Evolutionary conservation across 2,888 invertebrate species (phyloP), one percentile per base, ranked within the genome.

Genomic region (Strigamia maritima): DNA sequence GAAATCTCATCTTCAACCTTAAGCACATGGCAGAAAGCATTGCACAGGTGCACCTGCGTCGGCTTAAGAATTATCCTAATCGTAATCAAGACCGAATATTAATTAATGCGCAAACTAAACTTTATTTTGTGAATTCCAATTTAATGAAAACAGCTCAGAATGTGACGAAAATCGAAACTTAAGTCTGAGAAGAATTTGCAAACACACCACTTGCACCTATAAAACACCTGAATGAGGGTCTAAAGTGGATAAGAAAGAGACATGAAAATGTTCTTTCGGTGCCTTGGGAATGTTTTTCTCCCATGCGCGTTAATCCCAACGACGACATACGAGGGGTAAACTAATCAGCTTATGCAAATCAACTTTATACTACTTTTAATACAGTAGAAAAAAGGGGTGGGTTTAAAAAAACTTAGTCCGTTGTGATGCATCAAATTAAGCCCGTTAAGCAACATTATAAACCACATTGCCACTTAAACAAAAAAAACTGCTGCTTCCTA

Each of bases 311-410:
- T 70, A 70, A 70, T 70, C 70, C 70, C 70, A 28, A 28, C 70
- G 70, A 70, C 70, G 70, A 70, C 70, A 70, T 70, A 28, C 26
- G 26, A 28, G 28, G 28, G 60, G 28, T 70, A 70, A 28, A 28
- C 70, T 70, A 70, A 70, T 70, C 70, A 70, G 70, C 70, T 70
- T 70, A 70, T 70, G 70, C 70, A 70, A 70, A 70, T 70, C 70
- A 70, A 70, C 70, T 70, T 70, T 54, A 28, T 70, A 26, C 70
- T 70, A 28, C 70, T 10, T 70, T 70, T 70, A 70, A 70, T 70
- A 70, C 70, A 70, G 14, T 26, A 26, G n/a, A 26, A 54, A 54
- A 70, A 12, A 65, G 70, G 70, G 28, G 70, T 70, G 28, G 70
- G 28, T 70, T 70, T 26, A 70, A 26, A 14, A 70, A 70, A 70